Base-by-base conservation (phyloP, 2,113 vertebrate genomes). In the Sarotherodon lohbergeri region DNA sequence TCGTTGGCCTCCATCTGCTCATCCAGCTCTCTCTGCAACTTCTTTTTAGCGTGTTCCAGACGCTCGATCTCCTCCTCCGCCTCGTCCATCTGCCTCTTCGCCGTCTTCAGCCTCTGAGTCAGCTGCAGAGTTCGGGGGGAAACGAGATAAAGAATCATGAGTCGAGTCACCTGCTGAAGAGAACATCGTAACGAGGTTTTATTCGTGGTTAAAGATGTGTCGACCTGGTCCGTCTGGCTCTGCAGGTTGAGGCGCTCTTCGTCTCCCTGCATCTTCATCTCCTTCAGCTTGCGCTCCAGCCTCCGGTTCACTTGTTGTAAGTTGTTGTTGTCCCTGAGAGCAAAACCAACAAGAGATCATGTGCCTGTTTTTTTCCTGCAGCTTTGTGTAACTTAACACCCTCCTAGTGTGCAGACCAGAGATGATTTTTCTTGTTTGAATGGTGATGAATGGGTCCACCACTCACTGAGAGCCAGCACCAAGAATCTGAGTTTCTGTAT, bases 31-130 rank as follows among this genome's bases (percentile, higher is more conserved):
- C 99, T 95, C 96, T 99, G 98, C 59, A 99, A 95, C 93, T 98
- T 99, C 96, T 98, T 99, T 87, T 97, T 98, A 1, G 94, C 88
- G 52, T 97, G 97, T 92, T 99, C 98, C 86, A 99, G 96, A 50
- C 98, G 95, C 95, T 99, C 98, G 7, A 99, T 99, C 95, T 99
- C 98, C 94, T 98, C 98, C 96, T 99, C 99, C 0, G 98, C 98
- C 94, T 98, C 98, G 57, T 99, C 98, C 90, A 99, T 97, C 95
- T 99, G 98, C 22, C 98, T 96, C 95, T 99, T 99, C 88, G 98
- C 96, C 2, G 97, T 97, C 94, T 98, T 99, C 96, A 99, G 93
- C 63, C 98, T 97, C 93, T 99, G 94, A 93, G 96, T 98, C 93
- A 99, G 93, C 99, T 99, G 96, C 16, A 46, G 52, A 46, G 84